Evolutionary conservation across 2,888 invertebrate genomes (phyloP).

Genomic region (Temnothorax ravouxi): DNA sequence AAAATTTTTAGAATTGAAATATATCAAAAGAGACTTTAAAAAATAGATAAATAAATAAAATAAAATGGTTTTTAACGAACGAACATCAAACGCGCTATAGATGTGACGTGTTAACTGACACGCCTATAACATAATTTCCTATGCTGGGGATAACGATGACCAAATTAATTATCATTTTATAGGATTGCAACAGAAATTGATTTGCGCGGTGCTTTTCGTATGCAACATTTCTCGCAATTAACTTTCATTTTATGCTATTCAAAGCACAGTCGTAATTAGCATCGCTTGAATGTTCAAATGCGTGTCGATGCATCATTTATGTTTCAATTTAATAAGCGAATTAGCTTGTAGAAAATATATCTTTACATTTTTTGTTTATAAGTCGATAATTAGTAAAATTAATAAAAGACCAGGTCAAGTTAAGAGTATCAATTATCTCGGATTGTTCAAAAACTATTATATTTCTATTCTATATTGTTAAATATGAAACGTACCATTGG

Average conservation of each 20-base stretch:
- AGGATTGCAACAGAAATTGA: conserved; percentile 37
- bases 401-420: neutral
- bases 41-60: neutral
- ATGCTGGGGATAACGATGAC: conserved; percentile 22
- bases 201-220: conserved; percentile 5
- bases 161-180: conserved; percentile 47
- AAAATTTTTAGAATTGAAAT: neutral
- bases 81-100: neutral
- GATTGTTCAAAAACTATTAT: neutral
- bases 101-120: conserved; percentile 17
- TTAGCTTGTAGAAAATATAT: conserved; percentile 12
- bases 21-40: no score
- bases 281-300: conserved; percentile 15
- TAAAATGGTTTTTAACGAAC: neutral
- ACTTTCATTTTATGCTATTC: conserved; percentile 31
- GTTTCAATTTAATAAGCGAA: conserved; percentile 16
- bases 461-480: neutral
- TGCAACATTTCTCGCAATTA: conserved; percentile 43
- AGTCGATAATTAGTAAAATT: neutral
- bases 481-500: conserved; percentile 31
- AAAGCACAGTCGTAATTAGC: conserved; percentile 37
- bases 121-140: conserved; percentile 1
- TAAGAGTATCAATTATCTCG: neutral
- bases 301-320: conserved; percentile 26
- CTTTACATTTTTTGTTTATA: neutral